phyloP scores from a whole-genome alignment of 2,797 vertebrate genomes.

The Pyrocephalus nanus region DNA sequence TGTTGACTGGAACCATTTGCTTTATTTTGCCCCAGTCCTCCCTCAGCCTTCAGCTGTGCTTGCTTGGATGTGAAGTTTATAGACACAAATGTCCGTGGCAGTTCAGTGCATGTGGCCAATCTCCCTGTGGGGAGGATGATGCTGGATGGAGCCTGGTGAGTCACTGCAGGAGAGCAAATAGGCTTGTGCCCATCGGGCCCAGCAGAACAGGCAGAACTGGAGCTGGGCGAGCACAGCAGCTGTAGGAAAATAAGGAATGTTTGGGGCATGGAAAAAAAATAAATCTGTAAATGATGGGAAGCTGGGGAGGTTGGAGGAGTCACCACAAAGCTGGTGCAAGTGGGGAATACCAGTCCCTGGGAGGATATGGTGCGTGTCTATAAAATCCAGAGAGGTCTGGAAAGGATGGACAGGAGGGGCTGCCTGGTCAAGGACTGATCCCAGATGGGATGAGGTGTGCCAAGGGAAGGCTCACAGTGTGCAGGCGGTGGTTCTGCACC shows the following conservation, averaged over 20 bases:
- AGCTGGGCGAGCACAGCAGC: background rate
- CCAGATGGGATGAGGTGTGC: background rate
- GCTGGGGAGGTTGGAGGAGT: background rate
- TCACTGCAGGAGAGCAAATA: background rate
- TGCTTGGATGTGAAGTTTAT: background rate
- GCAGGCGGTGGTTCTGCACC: background rate
- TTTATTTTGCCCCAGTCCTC: background rate
- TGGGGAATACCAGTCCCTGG: background rate
- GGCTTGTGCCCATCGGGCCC: fast-evolving
- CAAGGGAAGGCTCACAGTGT: background rate
- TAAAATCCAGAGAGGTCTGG: background rate
- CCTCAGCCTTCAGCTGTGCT: background rate
- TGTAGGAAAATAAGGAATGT: background rate
- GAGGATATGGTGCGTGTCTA: background rate
- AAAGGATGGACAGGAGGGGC: background rate
- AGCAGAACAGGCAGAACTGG: background rate
- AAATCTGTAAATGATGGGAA: background rate
- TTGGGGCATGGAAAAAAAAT: background rate
- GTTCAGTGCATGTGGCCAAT: background rate
- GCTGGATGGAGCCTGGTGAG: background rate
- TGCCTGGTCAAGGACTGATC: background rate
- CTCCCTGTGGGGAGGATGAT: background rate
- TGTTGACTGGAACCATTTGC: background rate
- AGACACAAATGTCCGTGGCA: background rate
- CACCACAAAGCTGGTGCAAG: background rate